Evolutionary conservation across 2,113 vertebrate species (phyloP).

Genomic region (Zosterops hypoxanthus): DNA sequence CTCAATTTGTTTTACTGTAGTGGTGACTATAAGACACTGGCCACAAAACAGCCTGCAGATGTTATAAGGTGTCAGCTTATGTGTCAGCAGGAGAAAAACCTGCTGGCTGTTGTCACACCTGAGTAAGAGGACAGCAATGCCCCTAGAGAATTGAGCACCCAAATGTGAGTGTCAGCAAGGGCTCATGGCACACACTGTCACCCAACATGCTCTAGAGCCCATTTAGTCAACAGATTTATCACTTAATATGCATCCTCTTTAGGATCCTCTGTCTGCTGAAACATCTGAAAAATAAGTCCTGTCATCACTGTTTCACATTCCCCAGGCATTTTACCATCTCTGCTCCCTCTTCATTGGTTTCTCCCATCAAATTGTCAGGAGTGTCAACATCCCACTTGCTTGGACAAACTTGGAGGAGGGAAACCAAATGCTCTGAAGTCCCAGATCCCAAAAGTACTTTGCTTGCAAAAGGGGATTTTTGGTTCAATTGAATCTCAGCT

Average conservation of each 20-base stretch:
- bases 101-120: background rate
- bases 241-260: background rate
- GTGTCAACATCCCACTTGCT: background rate
- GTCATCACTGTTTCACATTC: background rate
- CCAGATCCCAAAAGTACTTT: background rate
- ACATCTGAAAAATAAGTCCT: background rate
- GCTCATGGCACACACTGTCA: background rate
- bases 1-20: background rate
- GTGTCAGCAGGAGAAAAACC: background rate
- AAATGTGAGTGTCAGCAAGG: background rate
- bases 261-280: background rate
- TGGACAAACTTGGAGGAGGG: background rate
- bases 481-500: background rate
- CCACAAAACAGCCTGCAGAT: constrained; percentile 1
- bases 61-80: background rate
- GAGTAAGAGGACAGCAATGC: background rate
- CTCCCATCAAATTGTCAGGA: background rate
- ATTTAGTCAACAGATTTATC: background rate
- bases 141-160: background rate
- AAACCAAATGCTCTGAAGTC: background rate
- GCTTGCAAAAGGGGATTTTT: background rate
- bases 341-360: background rate
- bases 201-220: background rate
- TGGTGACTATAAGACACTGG: background rate
- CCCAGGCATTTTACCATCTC: background rate